These are phyloP conservation scores for Aplodontia rufa DNA, from an alignment of 2,113 vertebrate species.

Conservation along the genomic window DNA sequence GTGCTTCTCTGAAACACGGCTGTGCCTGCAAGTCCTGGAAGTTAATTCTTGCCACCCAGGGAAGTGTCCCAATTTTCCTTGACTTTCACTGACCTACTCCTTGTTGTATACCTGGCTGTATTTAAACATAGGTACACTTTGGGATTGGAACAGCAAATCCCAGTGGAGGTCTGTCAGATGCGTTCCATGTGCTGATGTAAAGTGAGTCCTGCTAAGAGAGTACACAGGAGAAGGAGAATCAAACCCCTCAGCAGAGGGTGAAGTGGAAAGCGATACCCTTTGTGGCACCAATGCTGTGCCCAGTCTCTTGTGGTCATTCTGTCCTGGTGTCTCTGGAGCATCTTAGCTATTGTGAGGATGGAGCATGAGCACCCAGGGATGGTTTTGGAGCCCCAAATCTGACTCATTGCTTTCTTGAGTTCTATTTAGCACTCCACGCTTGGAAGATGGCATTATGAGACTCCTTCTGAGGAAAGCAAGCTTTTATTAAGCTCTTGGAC, in stretches of 20 bases:
- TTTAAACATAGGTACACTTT: background rate
- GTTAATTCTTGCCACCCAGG: conserved; percentile 52
- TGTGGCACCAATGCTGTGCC: too few relatives aligned
- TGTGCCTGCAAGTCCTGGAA: conserved; percentile 41
- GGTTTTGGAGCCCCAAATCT: background rate
- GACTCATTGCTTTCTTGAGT: background rate
- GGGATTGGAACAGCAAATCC: background rate
- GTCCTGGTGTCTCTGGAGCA: background rate
- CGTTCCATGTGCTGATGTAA: background rate
- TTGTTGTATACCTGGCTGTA: background rate
- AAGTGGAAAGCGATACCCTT: background rate
- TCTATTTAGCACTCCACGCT: background rate
- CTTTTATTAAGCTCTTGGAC: conserved; percentile 74
- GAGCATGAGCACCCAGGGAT: background rate
- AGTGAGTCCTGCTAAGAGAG: background rate
- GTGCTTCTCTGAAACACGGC: conserved; percentile 38
- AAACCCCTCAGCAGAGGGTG: background rate
- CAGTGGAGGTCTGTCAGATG: background rate
- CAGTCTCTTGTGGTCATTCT: background rate
- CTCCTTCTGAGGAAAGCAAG: conserved; percentile 52
- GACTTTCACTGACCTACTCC: conserved; percentile 58
- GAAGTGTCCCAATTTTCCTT: conserved; percentile 67
- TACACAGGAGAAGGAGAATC: background rate
- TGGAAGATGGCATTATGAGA: conserved; percentile 52
- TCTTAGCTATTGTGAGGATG: background rate